Evolutionary conservation across 2,797 vertebrate genomes (phyloP).

Genomic region (Ptychadena robeensis): DNA sequence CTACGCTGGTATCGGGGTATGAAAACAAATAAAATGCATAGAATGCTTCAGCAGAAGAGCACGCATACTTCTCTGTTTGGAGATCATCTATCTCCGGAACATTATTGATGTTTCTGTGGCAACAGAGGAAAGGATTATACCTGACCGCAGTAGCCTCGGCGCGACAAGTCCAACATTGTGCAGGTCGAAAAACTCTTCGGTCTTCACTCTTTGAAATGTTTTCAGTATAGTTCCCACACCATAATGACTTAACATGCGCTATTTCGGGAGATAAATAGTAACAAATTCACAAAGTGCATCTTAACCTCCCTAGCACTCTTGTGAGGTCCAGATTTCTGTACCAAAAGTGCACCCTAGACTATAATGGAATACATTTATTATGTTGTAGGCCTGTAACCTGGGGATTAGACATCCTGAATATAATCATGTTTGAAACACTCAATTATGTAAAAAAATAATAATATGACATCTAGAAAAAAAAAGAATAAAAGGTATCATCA

Average conservation of each 20-base stretch:
- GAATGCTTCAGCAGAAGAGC: background rate
- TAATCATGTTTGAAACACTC: too few relatives aligned
- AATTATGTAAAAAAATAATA: too few relatives aligned
- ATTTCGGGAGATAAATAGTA: background rate
- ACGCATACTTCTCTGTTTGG: background rate
- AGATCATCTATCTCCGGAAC: conserved; percentile 67
- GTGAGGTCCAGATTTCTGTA: too few relatives aligned
- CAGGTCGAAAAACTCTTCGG: background rate
- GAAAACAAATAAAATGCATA: background rate
- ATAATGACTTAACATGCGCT: background rate
- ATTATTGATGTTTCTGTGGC: conserved; percentile 87
- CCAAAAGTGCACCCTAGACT: too few relatives aligned
- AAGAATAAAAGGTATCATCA: too few relatives aligned
- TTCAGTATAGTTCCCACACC: background rate
- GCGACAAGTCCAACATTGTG: background rate
- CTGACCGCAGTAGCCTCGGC: conserved; percentile 59
- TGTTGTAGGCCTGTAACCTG: too few relatives aligned
- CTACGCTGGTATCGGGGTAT: background rate
- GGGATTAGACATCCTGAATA: too few relatives aligned
- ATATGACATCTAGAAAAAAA: too few relatives aligned
- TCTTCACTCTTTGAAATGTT: background rate
- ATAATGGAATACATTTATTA: too few relatives aligned
- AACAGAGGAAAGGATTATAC: conserved; percentile 79
- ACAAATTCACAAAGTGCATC: background rate
- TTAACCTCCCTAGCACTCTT: too few relatives aligned